A percentile compares a stretch with the other conserved stretches of the same genome.
Evolutionary conservation across 2,797 vertebrate species (phyloP).

Genomic region (Poeciliopsis presidionis): DNA sequence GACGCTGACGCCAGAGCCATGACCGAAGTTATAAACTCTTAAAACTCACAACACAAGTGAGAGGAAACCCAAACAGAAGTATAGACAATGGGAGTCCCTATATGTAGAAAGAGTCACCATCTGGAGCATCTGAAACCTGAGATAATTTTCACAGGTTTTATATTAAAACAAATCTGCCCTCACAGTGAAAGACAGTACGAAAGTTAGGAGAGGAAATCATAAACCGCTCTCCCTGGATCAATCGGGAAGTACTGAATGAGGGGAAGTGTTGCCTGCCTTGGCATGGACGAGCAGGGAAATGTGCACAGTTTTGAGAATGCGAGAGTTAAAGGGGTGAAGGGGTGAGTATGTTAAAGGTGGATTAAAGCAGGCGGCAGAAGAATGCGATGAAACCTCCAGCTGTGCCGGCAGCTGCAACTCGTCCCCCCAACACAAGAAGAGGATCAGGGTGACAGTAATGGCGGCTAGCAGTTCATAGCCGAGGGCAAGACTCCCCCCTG

Average conservation of each 20-base stretch:
- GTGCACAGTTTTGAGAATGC: constrained; percentile 22
- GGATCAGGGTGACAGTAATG: constrained; percentile 39
- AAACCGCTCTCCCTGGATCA: constrained; percentile 23
- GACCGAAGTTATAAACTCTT: constrained; percentile 51
- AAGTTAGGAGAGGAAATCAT: constrained; percentile 38
- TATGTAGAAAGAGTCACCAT: constrained; percentile 9
- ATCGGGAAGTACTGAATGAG: constrained; percentile 18
- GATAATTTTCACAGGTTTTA: constrained; percentile 1
- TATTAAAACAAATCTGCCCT: constrained; percentile 9
- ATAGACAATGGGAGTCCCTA: not conserved
- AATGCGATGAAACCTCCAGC: constrained; percentile 70
- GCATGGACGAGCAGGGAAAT: constrained; percentile 34
- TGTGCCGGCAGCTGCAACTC: constrained; percentile 73
- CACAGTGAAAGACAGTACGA: constrained; percentile 16
- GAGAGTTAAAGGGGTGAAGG: constrained; percentile 35
- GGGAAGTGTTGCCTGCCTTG: constrained; percentile 48
- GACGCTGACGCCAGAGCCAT: constrained; percentile 49
- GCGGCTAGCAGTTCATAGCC: constrained; percentile 41
- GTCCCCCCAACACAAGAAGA: constrained; percentile 43
- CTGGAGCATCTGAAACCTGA: constrained; percentile 4
- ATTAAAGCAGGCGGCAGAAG: constrained; percentile 56
- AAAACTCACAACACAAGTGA: constrained; percentile 45
- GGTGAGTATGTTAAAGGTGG: constrained; percentile 65
- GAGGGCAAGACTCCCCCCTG: constrained; percentile 15
- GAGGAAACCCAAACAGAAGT: constrained; percentile 30